Conservation (phyloP, 2,113 vertebrate species). For the Pantherophis guttatus region DNA sequence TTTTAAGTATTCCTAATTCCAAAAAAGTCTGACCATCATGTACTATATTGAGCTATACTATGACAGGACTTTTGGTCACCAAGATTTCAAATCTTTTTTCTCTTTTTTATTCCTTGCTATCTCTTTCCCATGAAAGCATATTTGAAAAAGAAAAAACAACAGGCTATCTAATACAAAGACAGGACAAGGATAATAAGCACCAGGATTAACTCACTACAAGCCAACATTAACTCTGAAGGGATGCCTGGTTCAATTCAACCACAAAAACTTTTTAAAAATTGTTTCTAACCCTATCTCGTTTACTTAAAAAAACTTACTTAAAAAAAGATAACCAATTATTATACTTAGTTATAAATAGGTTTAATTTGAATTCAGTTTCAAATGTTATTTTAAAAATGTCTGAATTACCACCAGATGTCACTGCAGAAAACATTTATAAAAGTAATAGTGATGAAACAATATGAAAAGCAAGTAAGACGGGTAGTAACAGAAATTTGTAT, state of each 20-base stretch:
- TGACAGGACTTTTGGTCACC: background rate
- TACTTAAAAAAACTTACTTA: background rate
- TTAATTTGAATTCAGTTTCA: background rate
- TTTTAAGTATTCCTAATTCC: background rate
- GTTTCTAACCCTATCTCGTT: background rate
- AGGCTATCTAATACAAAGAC: background rate
- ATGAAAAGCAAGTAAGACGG: background rate
- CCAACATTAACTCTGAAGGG: no score
- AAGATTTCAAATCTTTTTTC: background rate
- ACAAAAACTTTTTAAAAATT: background rate
- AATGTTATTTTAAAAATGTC: slow-evolving; percentile 22
- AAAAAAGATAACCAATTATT: background rate
- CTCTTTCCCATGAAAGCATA: background rate
- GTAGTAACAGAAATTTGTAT: slow-evolving; percentile 20
- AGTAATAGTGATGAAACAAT: background rate
- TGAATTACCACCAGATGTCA: slow-evolving; percentile 72
- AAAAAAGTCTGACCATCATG: background rate
- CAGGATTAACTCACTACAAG: background rate
- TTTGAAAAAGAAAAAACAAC: background rate
- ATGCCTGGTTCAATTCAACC: background rate
- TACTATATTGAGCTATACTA: background rate
- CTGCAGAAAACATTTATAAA: slow-evolving; percentile 57
- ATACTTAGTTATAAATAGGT: background rate
- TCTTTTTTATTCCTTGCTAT: background rate
- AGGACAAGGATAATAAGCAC: background rate